Evolutionary conservation across 2,113 vertebrate species (phyloP).

Genomic region (Rattus norvegicus): GRCr8 NC_086019.1:104040001-104040500

Average conservation of each 20-base stretch:
- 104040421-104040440: constrained; percentile 65
- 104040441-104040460: constrained; percentile 67
- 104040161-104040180: too few relatives aligned
- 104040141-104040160: too few relatives aligned
- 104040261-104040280: not conserved
- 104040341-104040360: constrained; percentile 56
- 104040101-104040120: not conserved
- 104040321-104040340: constrained; percentile 46
- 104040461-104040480: not conserved
- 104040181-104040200: too few relatives aligned
- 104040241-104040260: not conserved
- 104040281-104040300: not conserved
- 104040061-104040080: not conserved
- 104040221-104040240: not conserved
- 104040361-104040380: constrained; percentile 62
- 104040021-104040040: not conserved
- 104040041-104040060: not conserved
- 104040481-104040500: not conserved
- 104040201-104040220: too few relatives aligned
- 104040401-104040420: constrained; percentile 55
- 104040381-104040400: constrained; percentile 51
- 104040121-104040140: not conserved
- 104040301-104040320: not conserved
- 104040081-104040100: not conserved
- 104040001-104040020: not conserved